Conservation (phyloP, 2,888 invertebrate species). For the Belgica antarctica region DNA sequence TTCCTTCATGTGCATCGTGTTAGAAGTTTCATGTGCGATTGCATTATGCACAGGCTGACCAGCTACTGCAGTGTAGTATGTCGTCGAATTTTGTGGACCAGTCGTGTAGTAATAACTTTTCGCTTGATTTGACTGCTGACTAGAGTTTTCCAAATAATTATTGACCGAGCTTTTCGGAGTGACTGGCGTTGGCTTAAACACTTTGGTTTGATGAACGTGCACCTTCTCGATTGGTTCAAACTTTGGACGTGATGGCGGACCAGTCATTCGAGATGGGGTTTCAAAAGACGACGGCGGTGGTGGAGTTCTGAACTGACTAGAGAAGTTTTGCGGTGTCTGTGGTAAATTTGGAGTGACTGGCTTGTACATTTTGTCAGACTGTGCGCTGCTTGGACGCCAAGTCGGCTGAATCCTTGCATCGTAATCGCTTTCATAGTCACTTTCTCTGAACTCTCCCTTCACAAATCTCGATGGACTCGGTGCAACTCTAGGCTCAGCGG, state of each 20-base stretch:
- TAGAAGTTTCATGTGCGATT: conserved; percentile 66
- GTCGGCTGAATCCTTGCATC: conserved; percentile 63
- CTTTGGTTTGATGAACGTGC: conserved; percentile 50
- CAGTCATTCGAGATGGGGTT: conserved; percentile 54
- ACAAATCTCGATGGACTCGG: conserved; percentile 66
- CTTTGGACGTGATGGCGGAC: conserved; percentile 57
- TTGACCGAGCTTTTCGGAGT: conserved; percentile 60
- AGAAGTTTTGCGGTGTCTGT: conserved; percentile 56
- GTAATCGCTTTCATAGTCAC: conserved; percentile 71
- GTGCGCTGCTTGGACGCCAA: conserved; percentile 60
- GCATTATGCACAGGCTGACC: conserved; percentile 62
- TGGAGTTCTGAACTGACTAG: conserved; percentile 57
- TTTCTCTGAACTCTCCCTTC: conserved; percentile 65
- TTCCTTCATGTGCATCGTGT: conserved; percentile 69
- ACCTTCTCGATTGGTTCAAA: conserved; percentile 61
- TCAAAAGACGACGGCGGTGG: conserved; percentile 63
- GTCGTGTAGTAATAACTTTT: conserved; percentile 42
- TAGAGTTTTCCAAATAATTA: conserved; percentile 59
- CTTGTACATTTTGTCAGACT: conserved; percentile 59
- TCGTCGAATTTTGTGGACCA: conserved; percentile 53
- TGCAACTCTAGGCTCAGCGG: conserved; percentile 55
- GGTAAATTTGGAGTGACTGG: conserved; percentile 61
- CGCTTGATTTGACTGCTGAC: conserved; percentile 50
- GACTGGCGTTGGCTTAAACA: conserved; percentile 60
- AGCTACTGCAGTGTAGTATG: conserved; percentile 60